Base-by-base conservation (phyloP, 2,113 vertebrate genomes). In the Podocnemis expansa region DNA sequence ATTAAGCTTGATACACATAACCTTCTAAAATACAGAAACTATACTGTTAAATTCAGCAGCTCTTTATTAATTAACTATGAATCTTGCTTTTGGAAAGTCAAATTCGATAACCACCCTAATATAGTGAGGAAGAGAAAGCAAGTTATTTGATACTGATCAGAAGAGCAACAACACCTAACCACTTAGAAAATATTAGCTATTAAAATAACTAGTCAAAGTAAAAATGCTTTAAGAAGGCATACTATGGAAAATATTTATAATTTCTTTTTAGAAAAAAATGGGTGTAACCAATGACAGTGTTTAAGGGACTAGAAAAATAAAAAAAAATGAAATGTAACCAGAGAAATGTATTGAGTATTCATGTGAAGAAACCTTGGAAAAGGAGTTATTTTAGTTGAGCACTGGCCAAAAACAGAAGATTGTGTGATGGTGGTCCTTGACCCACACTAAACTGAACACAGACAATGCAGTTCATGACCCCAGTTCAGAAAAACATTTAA, bases 381-480 rank as follows among this genome's bases (percentile, higher is more conserved):
- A 80, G 31, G 70, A 93, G 89, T 90, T 80, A 76, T 16, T 83
- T 87, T 76, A 89, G 82, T 25, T 29, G 51, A 91, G 49, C 1
- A 10, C 75, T 67, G n/a, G 3, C 55, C n/a, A 47, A 94, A 89
- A 2, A 4, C 16, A 79, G 54, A 83, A 88, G 78, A 79, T 41
- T 9, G 21, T n/a, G 60, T n/a, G 0, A 0, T 10, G 38, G 0
- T 10, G 38, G 34, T 34, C 70, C 34, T 90, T 91, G n/a, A 13
- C 43, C 86, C 2, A n/a, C 60, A 34, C 11, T 78, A 54, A 63
- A 89, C 60, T 86, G 75, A 54, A 5, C 55, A 16, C 7, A 11
- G n/a, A 2, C 54, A 29, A 38, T 2, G 19, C 2, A 58, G 41
- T 70, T 60, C n/a, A 25, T 38, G 85, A 76, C 22, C 6, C 49